These are phyloP conservation scores for Holotrichia oblita DNA, from an alignment of 1,140 invertebrate species.

Conservation along the genomic window DNA sequence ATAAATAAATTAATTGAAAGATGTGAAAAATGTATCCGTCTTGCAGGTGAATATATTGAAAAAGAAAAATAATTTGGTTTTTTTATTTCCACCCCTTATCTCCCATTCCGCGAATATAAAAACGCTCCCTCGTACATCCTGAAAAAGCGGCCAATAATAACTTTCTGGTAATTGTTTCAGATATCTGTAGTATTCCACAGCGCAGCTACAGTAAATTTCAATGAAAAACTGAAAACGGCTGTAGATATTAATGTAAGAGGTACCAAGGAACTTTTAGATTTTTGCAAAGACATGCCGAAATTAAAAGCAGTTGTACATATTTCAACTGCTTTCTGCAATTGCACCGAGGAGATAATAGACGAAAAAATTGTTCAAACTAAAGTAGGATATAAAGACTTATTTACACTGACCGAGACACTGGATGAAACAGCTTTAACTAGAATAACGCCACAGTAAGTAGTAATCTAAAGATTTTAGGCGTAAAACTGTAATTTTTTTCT, in stretches of 20 bases:
- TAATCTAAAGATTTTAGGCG: background rate
- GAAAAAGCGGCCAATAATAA: too few species aligned
- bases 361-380: slow-evolving; percentile 61
- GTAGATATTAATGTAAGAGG: slow-evolving; percentile 73
- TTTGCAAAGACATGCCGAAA: slow-evolving; percentile 57
- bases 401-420: slow-evolving; percentile 39
- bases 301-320: slow-evolving; percentile 67
- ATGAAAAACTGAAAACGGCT: slow-evolving; percentile 69
- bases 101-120: too few species aligned
- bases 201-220: slow-evolving; percentile 73
- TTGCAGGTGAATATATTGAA: too few species aligned
- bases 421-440: slow-evolving; percentile 36
- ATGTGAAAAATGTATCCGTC: too few species aligned
- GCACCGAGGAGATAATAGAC: slow-evolving; percentile 57
- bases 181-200: slow-evolving; percentile 63
- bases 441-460: slow-evolving; percentile 44
- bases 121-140: too few species aligned
- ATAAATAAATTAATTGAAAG: too few species aligned
- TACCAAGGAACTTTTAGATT: slow-evolving; percentile 63
- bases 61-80: too few species aligned
- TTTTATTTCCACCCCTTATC: too few species aligned
- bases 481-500: slow-evolving; percentile 46
- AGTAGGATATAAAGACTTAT: slow-evolving; percentile 54
- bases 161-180: background rate
- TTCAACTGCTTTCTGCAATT: slow-evolving; percentile 67